Percentiles rank a stretch among this genome's conserved stretches.
These are phyloP conservation scores for Turdus rufiventris DNA, from an alignment of 2,113 vertebrate genomes.

Conservation along the genomic window DNA sequence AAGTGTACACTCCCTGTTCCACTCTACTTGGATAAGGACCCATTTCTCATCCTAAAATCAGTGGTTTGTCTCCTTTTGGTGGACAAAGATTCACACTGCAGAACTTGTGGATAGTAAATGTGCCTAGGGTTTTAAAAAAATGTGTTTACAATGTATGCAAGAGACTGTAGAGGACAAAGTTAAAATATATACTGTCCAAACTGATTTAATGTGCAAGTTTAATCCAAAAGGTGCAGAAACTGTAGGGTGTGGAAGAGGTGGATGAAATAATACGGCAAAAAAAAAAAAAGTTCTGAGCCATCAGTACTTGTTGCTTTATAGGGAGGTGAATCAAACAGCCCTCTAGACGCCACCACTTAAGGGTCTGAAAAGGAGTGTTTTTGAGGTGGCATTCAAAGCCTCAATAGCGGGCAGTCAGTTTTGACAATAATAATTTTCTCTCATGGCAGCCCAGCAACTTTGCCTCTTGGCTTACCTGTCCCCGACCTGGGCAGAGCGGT, in stretches of 20 bases:
- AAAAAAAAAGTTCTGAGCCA: slow-evolving; percentile 50
- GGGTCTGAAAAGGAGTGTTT: slow-evolving; percentile 65
- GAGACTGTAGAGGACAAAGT: slow-evolving; percentile 49
- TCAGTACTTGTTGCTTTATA: slow-evolving; percentile 15
- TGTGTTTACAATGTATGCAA: slow-evolving; percentile 43
- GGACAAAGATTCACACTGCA: neutral
- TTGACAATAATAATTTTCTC: slow-evolving; percentile 71
- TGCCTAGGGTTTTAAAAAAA: slow-evolving; percentile 55
- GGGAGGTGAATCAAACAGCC: slow-evolving; percentile 40
- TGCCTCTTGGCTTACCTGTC: slow-evolving; percentile 74
- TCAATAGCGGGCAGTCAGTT: slow-evolving; percentile 58
- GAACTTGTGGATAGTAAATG: neutral
- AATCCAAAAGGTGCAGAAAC: slow-evolving; percentile 53
- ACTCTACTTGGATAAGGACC: slow-evolving; percentile 3
- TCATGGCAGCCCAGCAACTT: slow-evolving; percentile 41
- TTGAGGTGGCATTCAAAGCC: slow-evolving; percentile 80
- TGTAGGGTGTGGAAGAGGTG: neutral
- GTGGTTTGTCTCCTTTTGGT: slow-evolving; percentile 48
- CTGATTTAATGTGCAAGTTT: slow-evolving; percentile 55
- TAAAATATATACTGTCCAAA: slow-evolving; percentile 54
- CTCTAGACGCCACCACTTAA: slow-evolving; percentile 57
- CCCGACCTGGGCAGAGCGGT: slow-evolving; percentile 53
- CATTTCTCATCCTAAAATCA: neutral
- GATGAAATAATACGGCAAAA: neutral
- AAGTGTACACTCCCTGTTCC: neutral